phyloP scores from a whole-genome alignment of 2,113 vertebrate genomes.

The Zapornia atra region DNA sequence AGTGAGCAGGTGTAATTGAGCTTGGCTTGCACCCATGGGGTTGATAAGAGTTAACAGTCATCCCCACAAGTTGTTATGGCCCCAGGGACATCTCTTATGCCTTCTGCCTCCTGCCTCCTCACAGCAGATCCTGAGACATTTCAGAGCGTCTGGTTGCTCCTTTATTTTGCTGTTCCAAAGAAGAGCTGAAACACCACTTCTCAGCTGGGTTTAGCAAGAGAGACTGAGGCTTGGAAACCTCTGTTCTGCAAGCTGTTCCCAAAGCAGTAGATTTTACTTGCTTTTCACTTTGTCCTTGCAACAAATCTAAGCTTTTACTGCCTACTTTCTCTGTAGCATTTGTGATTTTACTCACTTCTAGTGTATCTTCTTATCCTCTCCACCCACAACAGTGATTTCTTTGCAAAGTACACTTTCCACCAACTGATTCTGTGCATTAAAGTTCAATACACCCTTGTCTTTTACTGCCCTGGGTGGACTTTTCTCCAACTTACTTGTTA shows the following conservation, averaged over 20 bases:
- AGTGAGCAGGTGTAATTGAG: background rate
- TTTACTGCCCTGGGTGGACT: background rate
- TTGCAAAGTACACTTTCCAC: background rate
- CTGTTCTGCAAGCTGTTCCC: background rate
- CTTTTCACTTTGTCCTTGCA: background rate
- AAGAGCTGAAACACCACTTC: background rate
- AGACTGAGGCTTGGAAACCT: background rate
- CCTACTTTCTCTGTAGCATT: background rate
- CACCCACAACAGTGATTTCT: background rate
- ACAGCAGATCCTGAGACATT: background rate
- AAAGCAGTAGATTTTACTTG: background rate
- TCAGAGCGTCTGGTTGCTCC: background rate
- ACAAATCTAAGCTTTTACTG: background rate
- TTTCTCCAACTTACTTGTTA: background rate
- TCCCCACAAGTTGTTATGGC: background rate
- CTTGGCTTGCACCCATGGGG: background rate
- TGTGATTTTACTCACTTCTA: background rate
- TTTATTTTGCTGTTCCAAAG: background rate
- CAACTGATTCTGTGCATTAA: background rate
- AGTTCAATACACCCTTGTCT: background rate
- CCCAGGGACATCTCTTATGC: background rate
- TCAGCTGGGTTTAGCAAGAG: background rate
- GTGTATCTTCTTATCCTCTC: background rate
- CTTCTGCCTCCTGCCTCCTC: background rate
- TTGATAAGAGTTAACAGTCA: background rate